Evolutionary conservation across 2,888 invertebrate genomes (phyloP).

Genomic region (Cheilosia grossa): DNA sequence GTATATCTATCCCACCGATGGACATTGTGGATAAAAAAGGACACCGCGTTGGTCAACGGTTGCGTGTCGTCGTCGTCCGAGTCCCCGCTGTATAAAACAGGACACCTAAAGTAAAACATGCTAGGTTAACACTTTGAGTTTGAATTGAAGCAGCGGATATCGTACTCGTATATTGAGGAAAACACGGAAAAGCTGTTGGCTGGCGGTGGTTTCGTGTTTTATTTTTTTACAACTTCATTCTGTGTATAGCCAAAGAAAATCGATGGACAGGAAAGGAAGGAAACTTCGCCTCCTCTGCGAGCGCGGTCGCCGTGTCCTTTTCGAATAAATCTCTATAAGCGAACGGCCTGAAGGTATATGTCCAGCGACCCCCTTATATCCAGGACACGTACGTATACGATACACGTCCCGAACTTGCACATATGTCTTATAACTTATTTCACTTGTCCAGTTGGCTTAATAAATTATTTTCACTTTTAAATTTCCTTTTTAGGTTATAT

Average conservation of each 20-base stretch:
- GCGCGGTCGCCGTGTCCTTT: conserved; percentile 20
- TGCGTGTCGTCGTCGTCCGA: conserved; percentile 52
- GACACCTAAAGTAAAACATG: conserved; percentile 56
- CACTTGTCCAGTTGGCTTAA: conserved; percentile 68
- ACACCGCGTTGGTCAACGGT: conserved; percentile 62
- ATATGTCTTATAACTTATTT: conserved; percentile 51
- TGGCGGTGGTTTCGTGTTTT: conserved; percentile 4
- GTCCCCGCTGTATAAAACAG: neutral
- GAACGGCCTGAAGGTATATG: conserved; percentile 9
- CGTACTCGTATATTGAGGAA: neutral
- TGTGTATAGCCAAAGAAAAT: conserved; percentile 42
- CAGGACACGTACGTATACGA: conserved; percentile 25
- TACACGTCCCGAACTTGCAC: conserved; percentile 30
- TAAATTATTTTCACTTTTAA: conserved; percentile 74
- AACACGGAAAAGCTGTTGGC: conserved; percentile 64
- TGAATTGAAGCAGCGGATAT: conserved; percentile 22
- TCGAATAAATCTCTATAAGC: conserved; percentile 49
- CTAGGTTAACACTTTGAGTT: conserved; percentile 67
- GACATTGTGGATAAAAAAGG: conserved; percentile 54
- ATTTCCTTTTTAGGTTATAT: conserved; percentile 50
- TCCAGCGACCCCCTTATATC: conserved; percentile 18
- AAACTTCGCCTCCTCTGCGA: conserved; percentile 22
- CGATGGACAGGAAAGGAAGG: conserved; percentile 54
- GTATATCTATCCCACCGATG: conserved; percentile 30
- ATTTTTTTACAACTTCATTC: conserved; percentile 50